phyloP scores from a whole-genome alignment of 2,113 vertebrate species.

The Numenius arquata region DNA sequence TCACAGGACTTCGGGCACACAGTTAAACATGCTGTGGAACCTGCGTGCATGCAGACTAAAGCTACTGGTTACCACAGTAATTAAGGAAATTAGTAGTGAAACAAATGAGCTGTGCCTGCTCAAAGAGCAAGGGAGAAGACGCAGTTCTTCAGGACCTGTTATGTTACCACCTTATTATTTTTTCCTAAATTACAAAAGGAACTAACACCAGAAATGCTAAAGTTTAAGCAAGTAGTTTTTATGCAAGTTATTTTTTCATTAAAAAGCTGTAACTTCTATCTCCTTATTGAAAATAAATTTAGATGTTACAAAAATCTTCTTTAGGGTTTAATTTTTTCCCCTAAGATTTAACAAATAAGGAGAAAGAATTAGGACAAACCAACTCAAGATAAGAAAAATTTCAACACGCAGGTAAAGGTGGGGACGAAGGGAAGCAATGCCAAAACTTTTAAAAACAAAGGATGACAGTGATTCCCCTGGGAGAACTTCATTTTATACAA shows the following conservation, averaged over 20 bases:
- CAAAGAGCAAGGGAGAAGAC: background rate
- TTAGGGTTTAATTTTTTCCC: background rate
- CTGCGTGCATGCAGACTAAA: background rate
- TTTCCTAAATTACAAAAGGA: background rate
- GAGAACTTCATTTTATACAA: background rate
- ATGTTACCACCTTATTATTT: background rate
- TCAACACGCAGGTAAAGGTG: background rate
- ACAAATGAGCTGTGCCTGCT: background rate
- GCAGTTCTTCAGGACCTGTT: background rate
- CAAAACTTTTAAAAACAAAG: background rate
- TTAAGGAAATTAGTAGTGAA: slow-evolving; percentile 5
- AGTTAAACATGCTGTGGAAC: background rate
- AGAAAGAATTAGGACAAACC: background rate
- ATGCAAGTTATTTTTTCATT: background rate
- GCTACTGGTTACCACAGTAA: background rate
- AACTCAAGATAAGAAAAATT: background rate
- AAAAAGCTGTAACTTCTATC: background rate
- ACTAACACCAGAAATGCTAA: background rate
- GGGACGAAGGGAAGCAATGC: background rate
- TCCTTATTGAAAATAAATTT: background rate
- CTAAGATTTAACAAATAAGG: background rate
- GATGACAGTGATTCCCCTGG: background rate
- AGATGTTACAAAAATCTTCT: background rate
- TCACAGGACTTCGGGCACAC: background rate
- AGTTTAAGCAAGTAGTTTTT: background rate